Base-by-base conservation (phyloP, 2,888 invertebrate genomes). In the Nephrotoma appendiculata region DNA sequence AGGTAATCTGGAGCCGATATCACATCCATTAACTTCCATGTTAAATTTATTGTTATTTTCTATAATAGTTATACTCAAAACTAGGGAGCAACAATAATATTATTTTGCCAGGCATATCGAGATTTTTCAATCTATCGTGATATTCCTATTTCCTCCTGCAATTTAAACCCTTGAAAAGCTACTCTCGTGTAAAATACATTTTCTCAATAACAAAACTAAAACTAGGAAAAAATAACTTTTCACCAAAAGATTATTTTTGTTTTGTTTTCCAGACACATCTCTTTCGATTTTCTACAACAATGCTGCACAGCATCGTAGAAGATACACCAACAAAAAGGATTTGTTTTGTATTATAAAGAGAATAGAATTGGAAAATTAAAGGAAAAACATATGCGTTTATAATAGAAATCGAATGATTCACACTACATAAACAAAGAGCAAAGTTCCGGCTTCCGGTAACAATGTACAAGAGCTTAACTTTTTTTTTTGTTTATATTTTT, bases 361-460 rank as follows among this genome's bases (percentile, higher is more conserved):
- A 57, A 57, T 57, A 57, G 15, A 57, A 15, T 57, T 57, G 52
- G 52, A 57, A 57, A 57, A 15, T 57, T 15, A 57, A 57, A 57
- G 15, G 48, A 57, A 57, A 57, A 57, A 7, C 83, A 41, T 83
- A 83, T 83, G 52, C 15, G 52, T 57, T 57, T 57, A 57, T 57
- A 83, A 41, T 41, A 41, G 12, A 83, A 83, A 83, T 83, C 83
- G 83, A 83, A 87, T 86, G 86, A 87, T 87, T 87, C 87, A 87
- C 87, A 87, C 87, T 87, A 87, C 87, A 87, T 87, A 87, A 87
- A 87, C 87, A 87, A 86, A 83, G 83, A 83, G 86, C 86, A 87
- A 86, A 83, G 86, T 87, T 87, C 87, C 86, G 87, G 52, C 44
- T 86, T 87, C 87, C 87, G 87, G 41, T 83, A 12, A 83, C 83